phyloP scores from a whole-genome alignment of 2,888 invertebrate species.

The Eristalinus sepulchralis region DNA sequence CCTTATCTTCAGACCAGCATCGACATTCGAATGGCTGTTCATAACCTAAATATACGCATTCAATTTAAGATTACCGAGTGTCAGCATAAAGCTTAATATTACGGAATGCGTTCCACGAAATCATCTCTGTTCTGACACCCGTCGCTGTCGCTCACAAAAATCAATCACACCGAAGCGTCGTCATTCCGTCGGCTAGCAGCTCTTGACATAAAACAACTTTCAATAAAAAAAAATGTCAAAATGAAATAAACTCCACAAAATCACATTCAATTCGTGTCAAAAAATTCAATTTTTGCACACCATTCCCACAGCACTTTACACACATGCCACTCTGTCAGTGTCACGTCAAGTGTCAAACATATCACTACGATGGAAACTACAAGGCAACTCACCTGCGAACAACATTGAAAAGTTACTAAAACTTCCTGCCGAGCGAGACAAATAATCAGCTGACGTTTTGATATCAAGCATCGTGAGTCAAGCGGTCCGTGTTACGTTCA shows the following conservation, averaged over 20 bases:
- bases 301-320: too few relatives aligned
- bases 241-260: background rate
- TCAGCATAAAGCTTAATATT: too few relatives aligned
- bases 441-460: slow-evolving; percentile 94
- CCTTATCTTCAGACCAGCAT: too few relatives aligned
- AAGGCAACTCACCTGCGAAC: slow-evolving; percentile 88
- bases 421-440: slow-evolving; percentile 91
- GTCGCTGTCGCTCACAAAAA: background rate
- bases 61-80: too few relatives aligned
- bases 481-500: slow-evolving; percentile 36
- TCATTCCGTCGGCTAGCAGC: background rate
- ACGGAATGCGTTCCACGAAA: too few relatives aligned
- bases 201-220: too few relatives aligned
- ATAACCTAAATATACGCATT: too few relatives aligned
- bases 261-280: background rate
- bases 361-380: background rate
- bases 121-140: background rate
- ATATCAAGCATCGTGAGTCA: slow-evolving; percentile 90
- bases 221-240: background rate
- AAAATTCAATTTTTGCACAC: background rate
- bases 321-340: background rate
- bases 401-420: slow-evolving; percentile 98
- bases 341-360: background rate
- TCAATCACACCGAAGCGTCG: background rate
- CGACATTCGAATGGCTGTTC: too few relatives aligned